Percentiles rank a stretch among this genome's conserved stretches.
phyloP scores from a whole-genome alignment of 2,113 vertebrate genomes.

The Panurus biarmicus region DNA sequence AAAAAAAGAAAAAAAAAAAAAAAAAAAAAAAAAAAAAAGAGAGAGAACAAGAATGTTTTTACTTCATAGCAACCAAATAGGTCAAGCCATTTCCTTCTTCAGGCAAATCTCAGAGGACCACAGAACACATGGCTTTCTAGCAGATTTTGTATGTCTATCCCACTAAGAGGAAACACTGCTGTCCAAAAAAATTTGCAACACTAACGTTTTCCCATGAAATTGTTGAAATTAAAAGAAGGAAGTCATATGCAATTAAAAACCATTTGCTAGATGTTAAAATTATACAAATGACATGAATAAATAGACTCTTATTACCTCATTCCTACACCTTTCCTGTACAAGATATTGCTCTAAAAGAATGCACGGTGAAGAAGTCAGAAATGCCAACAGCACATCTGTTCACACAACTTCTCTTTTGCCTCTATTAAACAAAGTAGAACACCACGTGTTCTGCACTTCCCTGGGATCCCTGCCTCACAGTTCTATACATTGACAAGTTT shows the following conservation, averaged over 20 bases:
- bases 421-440: background rate
- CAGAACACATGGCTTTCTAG: conserved; percentile 64
- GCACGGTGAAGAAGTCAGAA: background rate
- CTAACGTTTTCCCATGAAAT: conserved; percentile 66
- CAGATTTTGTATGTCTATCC: conserved; percentile 47
- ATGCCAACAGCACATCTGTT: background rate
- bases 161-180: conserved; percentile 63
- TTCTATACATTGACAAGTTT: background rate
- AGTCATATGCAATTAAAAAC: conserved; percentile 31
- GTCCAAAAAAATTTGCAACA: conserved; percentile 61
- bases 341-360: background rate
- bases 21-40: conserved; percentile 17
- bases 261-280: background rate
- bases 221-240: conserved; percentile 33
- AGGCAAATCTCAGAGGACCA: conserved; percentile 69
- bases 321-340: background rate
- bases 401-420: background rate
- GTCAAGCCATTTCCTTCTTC: conserved; percentile 76
- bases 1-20: conserved; percentile 9
- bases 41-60: conserved; percentile 72
- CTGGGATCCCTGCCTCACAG: background rate
- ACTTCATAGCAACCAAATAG: conserved; percentile 78
- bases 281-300: background rate
- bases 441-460: background rate
- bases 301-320: background rate